Evolutionary conservation across 2,797 vertebrate species (phyloP), one percentile per base, ranked within the genome.

Genomic region (Phataginus tricuspis): DNA sequence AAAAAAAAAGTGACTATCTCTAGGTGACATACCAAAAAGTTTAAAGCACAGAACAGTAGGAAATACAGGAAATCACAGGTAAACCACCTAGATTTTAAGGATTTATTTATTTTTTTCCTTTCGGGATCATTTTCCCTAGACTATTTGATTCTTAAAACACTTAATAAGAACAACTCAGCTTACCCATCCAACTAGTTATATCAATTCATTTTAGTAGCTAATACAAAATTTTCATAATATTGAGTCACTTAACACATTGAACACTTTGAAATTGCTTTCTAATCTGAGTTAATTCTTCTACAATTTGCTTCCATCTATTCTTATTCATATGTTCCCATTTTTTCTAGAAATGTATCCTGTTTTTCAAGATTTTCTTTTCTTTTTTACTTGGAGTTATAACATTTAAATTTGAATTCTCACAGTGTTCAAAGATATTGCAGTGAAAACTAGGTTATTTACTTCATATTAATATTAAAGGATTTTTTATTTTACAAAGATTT

Each of bases 391-490:
- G 45, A 45, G 45, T 45, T 45, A 97, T 68, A 29, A 1, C 79
- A 95, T 86, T 89, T 66, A 96, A 88, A 82, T 18, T 95, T 97
- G 82, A 55, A 96, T 27, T 82, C 55, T 90, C 63, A 85, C 4
- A 63, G n/a, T 97, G 61, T 83, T 94, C 91, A 94, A 39, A 96
- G 25, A 95, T 78, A 59, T 95, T 93, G 71, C 25, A 94, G 53
- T 72, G 95, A 97, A 95, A 84, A 23, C 13, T 92, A 97, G 63
- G 37, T 89, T 93, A 91, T 96, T 94, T 96, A 85, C 55, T 51
- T 97, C 64, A 37, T 29, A n/a, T 29, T 97, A 37, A 39, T 87
- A 66, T 45, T 91, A 80, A 91, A 51, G 5, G 4, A 11, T 66
- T 29, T 63, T 51, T 31, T 18, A 11, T 19, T 55, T 7, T 12